Conservation (phyloP, 2,888 invertebrate genomes). For the Dryadula phaetusa region DNA sequence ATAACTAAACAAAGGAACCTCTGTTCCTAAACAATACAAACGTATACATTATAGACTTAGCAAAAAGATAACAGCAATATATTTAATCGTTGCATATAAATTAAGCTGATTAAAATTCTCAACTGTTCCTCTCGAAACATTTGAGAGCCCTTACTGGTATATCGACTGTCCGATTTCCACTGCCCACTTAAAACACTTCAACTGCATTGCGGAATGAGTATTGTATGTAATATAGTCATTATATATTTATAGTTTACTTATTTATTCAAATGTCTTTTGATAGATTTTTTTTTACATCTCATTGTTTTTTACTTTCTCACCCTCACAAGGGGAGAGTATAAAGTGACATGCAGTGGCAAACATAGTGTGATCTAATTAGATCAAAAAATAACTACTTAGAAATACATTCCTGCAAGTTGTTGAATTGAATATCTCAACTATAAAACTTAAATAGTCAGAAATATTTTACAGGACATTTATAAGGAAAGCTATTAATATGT, state of each 20-base stretch:
- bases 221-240: slow-evolving; percentile 1
- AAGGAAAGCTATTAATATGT: not conserved
- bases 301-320: no score
- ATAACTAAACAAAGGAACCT: no score
- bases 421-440: no score
- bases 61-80: not conserved
- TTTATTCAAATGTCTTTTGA: no score
- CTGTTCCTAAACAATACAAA: no score
- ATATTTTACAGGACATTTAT: not conserved
- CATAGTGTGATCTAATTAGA: no score
- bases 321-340: no score
- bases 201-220: slow-evolving; percentile 34
- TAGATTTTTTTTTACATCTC: no score
- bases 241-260: not conserved
- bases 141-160: slow-evolving; percentile 12
- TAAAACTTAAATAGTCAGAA: no score
- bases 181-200: slow-evolving; percentile 25
- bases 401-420: not conserved
- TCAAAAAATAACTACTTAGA: not conserved
- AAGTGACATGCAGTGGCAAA: no score
- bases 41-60: not conserved
- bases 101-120: slow-evolving; percentile 20
- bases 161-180: slow-evolving; percentile 24
- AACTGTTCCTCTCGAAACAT: slow-evolving; percentile 14
- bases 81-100: not conserved